Base-by-base conservation (phyloP, 2,797 vertebrate species). In the Leuciscus waleckii region DNA sequence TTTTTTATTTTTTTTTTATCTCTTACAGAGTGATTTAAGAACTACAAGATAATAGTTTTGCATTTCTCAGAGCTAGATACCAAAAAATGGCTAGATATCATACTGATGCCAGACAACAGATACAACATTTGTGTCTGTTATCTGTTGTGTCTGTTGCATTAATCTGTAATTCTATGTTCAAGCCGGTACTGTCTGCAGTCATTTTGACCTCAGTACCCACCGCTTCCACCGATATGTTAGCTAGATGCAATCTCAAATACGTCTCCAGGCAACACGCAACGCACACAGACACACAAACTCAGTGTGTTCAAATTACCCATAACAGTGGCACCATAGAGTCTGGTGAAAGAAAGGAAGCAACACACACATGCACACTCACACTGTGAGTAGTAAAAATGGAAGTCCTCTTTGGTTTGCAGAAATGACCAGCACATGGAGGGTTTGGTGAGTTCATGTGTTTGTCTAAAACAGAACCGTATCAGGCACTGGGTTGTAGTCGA, bases 321-420 rank as follows among this genome's bases (percentile, higher is more conserved):
- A 41, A 68, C 46, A 68, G 51, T 41, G 69, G 56, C 56, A 76
- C 51, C 39, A 70, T 32, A 54, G 43, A 56, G 46, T 63, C 61
- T 76, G 81, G 26, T 81, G 43, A 78, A 81, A 84, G n/a, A 56
- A 21, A 73, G 54, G 32, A 80, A 79, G 32, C 41, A 17, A 71
- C 29, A 65, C 70, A 43, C 69, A 75, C 69, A 83, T 79, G 69
- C 21, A 39, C 77, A 37, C 81, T 68, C 74, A 23, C 74, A 39
- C 61, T 41, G 21, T 32, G 3, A 80, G 9, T 39, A 54, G 85
- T 85, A 85, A 88, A 83, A 76, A 80, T 83, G 61, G 29, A 88
- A 39, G 8, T 37, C n/a, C 43, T 51, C 23, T 75, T 41, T 49
- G 58, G 35, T 39, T 56, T 81, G 51, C 37, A 65, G 16, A 65